phyloP scores from a whole-genome alignment of 2,888 invertebrate species.

The Dioctria rufipes region DNA sequence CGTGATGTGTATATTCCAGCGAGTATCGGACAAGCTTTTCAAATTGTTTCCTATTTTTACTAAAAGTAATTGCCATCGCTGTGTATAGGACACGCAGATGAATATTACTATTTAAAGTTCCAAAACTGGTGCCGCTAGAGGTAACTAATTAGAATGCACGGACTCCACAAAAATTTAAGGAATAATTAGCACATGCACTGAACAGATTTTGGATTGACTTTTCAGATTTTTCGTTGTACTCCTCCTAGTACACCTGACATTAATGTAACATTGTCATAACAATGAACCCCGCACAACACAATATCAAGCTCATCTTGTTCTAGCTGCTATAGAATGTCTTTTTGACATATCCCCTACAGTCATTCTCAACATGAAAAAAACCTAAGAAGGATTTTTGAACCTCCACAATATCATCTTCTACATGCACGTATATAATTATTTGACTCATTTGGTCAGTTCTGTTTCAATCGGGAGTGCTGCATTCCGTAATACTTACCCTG shows the following conservation, averaged over 20 bases:
- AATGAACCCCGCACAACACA: constrained; percentile 58
- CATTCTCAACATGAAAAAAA: not conserved
- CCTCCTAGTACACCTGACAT: constrained; percentile 9
- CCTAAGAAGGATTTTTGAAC: not conserved
- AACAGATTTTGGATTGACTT: constrained; percentile 39
- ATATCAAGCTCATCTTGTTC: constrained; percentile 40
- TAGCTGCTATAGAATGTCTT: not conserved
- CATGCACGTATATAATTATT: not conserved
- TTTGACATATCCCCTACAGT: too few relatives aligned
- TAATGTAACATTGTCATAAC: constrained; percentile 60
- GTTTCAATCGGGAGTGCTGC: not conserved
- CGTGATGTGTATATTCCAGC: not conserved
- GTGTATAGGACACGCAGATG: not conserved
- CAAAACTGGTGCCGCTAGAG: not conserved
- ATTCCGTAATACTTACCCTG: not conserved
- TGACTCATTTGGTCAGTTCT: not conserved
- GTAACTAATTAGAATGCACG: too few relatives aligned
- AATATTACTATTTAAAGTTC: constrained; percentile 1
- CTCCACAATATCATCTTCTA: not conserved
- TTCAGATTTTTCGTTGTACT: constrained; percentile 54
- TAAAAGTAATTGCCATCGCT: too few relatives aligned
- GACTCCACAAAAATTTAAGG: not conserved
- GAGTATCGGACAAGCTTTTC: not conserved
- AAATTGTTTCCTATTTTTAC: not conserved
- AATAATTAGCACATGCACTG: not conserved